Evolutionary conservation across 2,797 vertebrate species (phyloP), one percentile per base, ranked within the genome.

Genomic region (Dallia pectoralis): DNA sequence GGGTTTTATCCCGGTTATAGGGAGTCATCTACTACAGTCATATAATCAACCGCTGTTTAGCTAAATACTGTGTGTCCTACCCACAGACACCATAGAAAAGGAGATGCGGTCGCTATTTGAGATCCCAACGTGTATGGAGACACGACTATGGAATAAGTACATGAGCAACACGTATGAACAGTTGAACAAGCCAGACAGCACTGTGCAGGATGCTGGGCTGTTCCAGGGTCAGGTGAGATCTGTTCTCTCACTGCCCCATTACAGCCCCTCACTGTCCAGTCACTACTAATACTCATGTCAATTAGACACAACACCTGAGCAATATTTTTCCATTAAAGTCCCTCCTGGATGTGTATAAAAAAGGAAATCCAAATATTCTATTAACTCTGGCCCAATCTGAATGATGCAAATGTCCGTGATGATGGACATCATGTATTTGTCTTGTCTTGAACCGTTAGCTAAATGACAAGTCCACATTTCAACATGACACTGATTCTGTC

Each of bases 61-160:
- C 56, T 33, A 6, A 27, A 63, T 30, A 69, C 67, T 70, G 2
- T 49, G 44, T 69, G 16, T 4, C 9, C 8, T 69, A 15, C 27
- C 29, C 84, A 47, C 85, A 99, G 98, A 96, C 75, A 95, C 94
- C 12, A 96, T 99, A 0, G 97, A 98, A 87, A 98, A 96, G 86
- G 95, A 97, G 84, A 97, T 98, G 96, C 93, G 95, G 84, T 94
- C 91, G 59, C 87, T 97, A 3, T 99, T 99, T 81, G 93, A 94
- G 81, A 97, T 99, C 83, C 91, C 96, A 51, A 89, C 87, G 4
- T 95, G 96, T 82, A 96, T 95, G 74, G 97, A 99, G 86, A 96
- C 95, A 0, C 93, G 97, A 69, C 92, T 99, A 73, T 99, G 97
- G 97, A 99, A 96, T 90, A 98, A 94, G 76, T 99, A 98, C 73